Evolutionary conservation across 2,113 vertebrate species (phyloP).

Genomic region (Cottus gobio): DNA sequence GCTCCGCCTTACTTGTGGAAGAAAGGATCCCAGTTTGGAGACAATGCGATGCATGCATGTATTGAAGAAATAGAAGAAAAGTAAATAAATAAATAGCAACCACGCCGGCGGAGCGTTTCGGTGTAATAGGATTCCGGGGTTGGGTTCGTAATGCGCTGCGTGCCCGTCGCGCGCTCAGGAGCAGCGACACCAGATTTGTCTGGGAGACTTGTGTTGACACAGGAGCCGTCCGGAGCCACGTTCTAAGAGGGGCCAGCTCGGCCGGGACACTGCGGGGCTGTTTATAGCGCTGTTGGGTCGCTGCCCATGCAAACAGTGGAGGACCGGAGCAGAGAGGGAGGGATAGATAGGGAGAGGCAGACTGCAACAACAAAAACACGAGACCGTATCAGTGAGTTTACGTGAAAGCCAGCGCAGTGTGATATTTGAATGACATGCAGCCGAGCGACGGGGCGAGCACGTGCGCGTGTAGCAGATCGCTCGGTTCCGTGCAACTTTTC

Average conservation of each 20-base stretch:
- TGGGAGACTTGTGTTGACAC: constrained; percentile 72
- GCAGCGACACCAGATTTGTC: constrained; percentile 53
- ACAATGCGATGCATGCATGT: constrained; percentile 3
- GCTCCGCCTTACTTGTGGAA: constrained; percentile 78
- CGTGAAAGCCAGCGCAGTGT: too few species aligned
- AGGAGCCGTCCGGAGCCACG: constrained; percentile 69
- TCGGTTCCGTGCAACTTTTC: constrained; percentile 42
- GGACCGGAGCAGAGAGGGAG: background rate
- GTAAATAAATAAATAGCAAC: too few species aligned
- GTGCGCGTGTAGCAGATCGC: constrained; percentile 34
- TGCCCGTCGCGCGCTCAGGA: constrained; percentile 3
- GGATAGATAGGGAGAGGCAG: too few species aligned
- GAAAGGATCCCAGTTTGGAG: constrained; percentile 50
- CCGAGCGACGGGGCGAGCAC: constrained; percentile 61
- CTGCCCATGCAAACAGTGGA: constrained; percentile 24
- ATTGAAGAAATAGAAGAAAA: background rate
- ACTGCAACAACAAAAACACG: background rate
- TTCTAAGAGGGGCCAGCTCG: constrained; percentile 42
- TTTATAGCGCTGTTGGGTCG: constrained; percentile 24
- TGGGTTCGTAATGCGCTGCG: constrained; percentile 12
- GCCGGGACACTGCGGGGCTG: constrained; percentile 21
- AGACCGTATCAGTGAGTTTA: background rate
- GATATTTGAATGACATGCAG: constrained; percentile 11
- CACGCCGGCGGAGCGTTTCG: background rate
- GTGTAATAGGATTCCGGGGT: background rate